Percentiles rank a stretch among this genome's conserved stretches.
phyloP scores from a whole-genome alignment of 2,113 vertebrate genomes.

The Tringa solitaria region DNA sequence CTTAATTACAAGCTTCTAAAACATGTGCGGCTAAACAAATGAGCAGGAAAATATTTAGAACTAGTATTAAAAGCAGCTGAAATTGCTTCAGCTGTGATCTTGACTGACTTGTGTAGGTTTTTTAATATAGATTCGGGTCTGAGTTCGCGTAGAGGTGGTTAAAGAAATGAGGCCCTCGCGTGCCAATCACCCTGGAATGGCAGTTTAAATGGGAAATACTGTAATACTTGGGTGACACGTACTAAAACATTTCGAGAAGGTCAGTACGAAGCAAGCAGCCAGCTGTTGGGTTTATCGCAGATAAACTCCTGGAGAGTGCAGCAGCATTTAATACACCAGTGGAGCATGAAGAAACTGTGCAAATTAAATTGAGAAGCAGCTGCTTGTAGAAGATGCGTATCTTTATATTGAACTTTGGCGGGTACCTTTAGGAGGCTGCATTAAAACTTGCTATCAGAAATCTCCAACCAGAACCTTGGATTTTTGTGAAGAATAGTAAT shows the following conservation, averaged over 20 bases:
- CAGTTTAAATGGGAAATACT: constrained; percentile 61
- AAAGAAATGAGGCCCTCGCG: constrained; percentile 46
- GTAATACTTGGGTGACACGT: constrained; percentile 62
- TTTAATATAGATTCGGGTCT: constrained; percentile 61
- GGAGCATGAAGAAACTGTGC: constrained; percentile 93
- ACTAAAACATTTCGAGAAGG: constrained; percentile 77
- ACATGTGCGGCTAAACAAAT: constrained; percentile 64
- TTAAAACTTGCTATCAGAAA: constrained; percentile 70
- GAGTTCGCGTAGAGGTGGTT: constrained; percentile 45
- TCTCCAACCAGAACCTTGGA: constrained; percentile 41
- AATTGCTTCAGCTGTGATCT: constrained; percentile 58
- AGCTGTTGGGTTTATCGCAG: constrained; percentile 89
- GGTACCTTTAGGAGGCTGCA: constrained; percentile 36
- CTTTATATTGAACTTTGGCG: constrained; percentile 87
- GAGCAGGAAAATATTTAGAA: constrained; percentile 60
- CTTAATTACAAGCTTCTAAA: constrained; percentile 76
- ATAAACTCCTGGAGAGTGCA: constrained; percentile 86
- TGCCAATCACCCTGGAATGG: constrained; percentile 68
- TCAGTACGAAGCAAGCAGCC: constrained; percentile 85
- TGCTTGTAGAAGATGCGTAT: constrained; percentile 91
- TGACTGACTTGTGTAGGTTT: constrained; percentile 47
- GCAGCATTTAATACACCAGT: constrained; percentile 93
- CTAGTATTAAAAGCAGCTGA: constrained; percentile 55
- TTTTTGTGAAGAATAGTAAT: constrained; percentile 49
- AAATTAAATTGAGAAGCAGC: constrained; percentile 92